Conservation (phyloP, 2,888 invertebrate species). For the Heterodera filipjevi region DNA sequence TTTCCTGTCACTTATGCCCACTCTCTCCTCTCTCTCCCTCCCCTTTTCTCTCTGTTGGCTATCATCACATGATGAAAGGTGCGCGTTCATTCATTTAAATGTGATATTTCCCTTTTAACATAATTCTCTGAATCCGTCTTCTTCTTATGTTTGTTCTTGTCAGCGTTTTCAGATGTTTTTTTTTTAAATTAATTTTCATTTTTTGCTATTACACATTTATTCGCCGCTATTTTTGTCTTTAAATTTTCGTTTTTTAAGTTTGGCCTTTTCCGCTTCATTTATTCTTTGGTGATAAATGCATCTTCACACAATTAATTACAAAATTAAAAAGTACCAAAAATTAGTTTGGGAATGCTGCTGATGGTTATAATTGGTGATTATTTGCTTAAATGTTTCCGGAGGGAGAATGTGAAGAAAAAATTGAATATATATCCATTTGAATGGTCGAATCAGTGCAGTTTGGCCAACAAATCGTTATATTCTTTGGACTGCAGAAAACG, state of each 20-base stretch:
- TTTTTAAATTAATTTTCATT: too few relatives aligned
- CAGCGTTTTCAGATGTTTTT: too few relatives aligned
- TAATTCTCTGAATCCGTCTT: not conserved
- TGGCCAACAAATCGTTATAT: constrained; percentile 52
- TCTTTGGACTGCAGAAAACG: constrained; percentile 59
- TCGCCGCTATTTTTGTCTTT: too few relatives aligned
- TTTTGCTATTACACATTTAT: too few relatives aligned
- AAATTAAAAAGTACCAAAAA: too few relatives aligned
- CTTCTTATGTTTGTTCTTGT: too few relatives aligned
- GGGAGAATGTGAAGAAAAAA: not conserved
- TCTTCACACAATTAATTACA: too few relatives aligned
- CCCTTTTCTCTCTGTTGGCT: not conserved
- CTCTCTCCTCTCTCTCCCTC: not conserved
- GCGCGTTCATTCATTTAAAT: not conserved
- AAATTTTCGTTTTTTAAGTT: too few relatives aligned
- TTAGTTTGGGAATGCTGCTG: too few relatives aligned
- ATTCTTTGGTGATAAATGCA: too few relatives aligned
- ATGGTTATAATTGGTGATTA: not conserved
- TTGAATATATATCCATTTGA: not conserved
- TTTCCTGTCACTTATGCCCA: not conserved
- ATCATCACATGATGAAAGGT: not conserved
- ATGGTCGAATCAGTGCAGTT: constrained; percentile 38
- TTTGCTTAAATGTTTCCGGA: not conserved
- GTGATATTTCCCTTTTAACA: not conserved
- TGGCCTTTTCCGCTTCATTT: too few relatives aligned